These are phyloP conservation scores for Bufo gargarizans DNA, from an alignment of 2,113 vertebrate genomes.

Conservation along the genomic window DNA sequence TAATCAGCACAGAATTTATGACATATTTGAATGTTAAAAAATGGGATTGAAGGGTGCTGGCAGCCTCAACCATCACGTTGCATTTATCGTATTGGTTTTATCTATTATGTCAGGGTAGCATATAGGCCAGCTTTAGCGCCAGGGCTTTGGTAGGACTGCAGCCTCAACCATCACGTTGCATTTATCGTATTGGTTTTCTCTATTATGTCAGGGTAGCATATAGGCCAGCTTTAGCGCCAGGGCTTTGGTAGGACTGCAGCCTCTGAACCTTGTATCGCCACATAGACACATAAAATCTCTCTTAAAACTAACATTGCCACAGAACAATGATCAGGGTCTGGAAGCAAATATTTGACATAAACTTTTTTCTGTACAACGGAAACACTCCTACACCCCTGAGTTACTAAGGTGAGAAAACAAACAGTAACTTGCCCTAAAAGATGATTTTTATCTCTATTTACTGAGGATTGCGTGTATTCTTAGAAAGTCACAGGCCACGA, in stretches of 20 bases:
- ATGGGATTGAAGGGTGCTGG: too few relatives aligned
- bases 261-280: not conserved
- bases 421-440: constrained; percentile 1
- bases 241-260: not conserved
- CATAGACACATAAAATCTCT: not conserved
- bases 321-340: constrained; percentile 13
- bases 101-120: not conserved
- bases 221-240: not conserved
- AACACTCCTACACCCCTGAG: not conserved
- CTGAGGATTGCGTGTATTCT: constrained; percentile 2
- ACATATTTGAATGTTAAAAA: too few relatives aligned
- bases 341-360: constrained; percentile 46
- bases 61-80: not conserved
- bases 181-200: not conserved
- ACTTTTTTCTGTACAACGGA: not conserved
- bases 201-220: too few relatives aligned
- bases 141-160: not conserved
- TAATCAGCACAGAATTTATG: too few relatives aligned
- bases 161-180: not conserved
- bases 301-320: not conserved
- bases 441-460: not conserved
- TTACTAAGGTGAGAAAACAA: constrained; percentile 33
- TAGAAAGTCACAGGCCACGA: not conserved
- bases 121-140: not conserved
- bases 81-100: not conserved